Conservation (phyloP, 2,888 invertebrate species). For the Drosophila quinaria region DNA sequence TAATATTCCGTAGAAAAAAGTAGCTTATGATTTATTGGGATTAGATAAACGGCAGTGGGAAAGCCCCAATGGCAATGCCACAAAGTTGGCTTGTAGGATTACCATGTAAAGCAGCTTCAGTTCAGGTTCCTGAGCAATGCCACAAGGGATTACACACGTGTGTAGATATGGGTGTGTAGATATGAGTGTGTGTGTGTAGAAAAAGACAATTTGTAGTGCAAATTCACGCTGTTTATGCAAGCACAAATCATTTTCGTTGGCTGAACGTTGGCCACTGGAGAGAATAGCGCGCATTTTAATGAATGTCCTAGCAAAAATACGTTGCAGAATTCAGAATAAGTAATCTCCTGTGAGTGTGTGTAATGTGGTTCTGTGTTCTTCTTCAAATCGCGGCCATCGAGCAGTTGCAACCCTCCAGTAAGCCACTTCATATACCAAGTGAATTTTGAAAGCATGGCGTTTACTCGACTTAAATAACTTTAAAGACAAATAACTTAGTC, state of each 20-base stretch:
- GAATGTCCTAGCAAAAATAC: slow-evolving; percentile 30
- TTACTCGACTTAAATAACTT: not conserved
- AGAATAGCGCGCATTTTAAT: slow-evolving; percentile 50
- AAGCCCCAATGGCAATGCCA: slow-evolving; percentile 12
- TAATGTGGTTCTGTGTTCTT: slow-evolving; percentile 2
- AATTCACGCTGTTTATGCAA: slow-evolving; percentile 61
- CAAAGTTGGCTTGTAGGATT: slow-evolving; percentile 16
- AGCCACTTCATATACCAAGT: slow-evolving; percentile 27
- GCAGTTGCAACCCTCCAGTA: slow-evolving; percentile 37
- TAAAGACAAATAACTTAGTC: not conserved
- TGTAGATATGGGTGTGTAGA: slow-evolving; percentile 17
- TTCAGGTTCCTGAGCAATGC: slow-evolving; percentile 11
- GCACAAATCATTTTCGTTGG: slow-evolving; percentile 62
- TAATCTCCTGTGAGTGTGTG: slow-evolving; percentile 34
- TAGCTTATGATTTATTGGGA: slow-evolving; percentile 67
- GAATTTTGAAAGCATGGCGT: not conserved
- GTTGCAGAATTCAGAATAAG: slow-evolving; percentile 41
- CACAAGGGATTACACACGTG: slow-evolving; percentile 57
- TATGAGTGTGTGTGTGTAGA: slow-evolving; percentile 46
- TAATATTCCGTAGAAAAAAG: slow-evolving; percentile 62
- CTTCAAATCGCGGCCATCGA: slow-evolving; percentile 31
- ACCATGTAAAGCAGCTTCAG: slow-evolving; percentile 10
- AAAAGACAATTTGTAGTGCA: slow-evolving; percentile 75
- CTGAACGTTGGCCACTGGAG: slow-evolving; percentile 13
- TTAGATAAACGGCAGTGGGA: slow-evolving; percentile 48